Evolutionary conservation across 2,113 vertebrate genomes (phyloP).

Genomic region (Phaethornis superciliosus): DNA sequence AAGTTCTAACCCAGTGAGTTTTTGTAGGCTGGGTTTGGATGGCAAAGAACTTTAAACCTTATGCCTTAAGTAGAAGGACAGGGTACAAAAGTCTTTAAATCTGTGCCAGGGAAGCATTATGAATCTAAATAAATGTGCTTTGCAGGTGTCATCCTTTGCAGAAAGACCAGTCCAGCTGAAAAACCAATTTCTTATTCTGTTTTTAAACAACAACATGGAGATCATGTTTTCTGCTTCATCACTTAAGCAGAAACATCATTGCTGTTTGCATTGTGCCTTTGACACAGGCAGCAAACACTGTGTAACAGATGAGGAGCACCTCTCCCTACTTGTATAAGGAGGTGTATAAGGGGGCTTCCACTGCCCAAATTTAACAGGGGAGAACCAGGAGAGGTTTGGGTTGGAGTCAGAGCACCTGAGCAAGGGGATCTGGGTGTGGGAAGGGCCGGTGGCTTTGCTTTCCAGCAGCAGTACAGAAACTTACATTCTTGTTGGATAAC

Average conservation of each 20-base stretch:
- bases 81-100: background rate
- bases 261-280: background rate
- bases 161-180: background rate
- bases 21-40: background rate
- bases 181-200: background rate
- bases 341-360: background rate
- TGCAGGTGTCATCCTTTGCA: background rate
- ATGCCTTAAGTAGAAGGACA: background rate
- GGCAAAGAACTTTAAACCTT: background rate
- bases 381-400: background rate
- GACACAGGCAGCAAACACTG: rapidly evolving
- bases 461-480: background rate
- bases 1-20: background rate
- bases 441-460: background rate
- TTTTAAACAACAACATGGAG: background rate
- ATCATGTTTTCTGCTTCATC: background rate
- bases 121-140: background rate
- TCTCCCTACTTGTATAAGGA: rapidly evolving
- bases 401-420: background rate
- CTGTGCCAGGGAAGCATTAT: background rate
- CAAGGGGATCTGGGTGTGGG: background rate
- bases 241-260: background rate
- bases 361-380: background rate
- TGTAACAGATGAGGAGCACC: background rate
- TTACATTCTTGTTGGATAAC: background rate